Conservation (phyloP, 2,797 vertebrate genomes). For the Enteromius treurensis region DNA sequence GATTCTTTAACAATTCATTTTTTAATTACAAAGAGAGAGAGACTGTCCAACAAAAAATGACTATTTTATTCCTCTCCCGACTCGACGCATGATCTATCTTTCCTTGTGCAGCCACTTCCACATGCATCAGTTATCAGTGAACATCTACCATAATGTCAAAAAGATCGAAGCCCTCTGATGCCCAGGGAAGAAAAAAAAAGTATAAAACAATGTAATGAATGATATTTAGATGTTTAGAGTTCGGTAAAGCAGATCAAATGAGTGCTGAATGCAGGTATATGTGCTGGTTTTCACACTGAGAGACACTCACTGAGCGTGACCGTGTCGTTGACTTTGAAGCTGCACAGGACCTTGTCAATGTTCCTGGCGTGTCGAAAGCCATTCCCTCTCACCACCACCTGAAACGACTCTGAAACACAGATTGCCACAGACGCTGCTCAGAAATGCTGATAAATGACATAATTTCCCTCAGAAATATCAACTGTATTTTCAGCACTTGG, state of each 20-base stretch:
- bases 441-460: background rate
- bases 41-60: too few relatives aligned
- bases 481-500: background rate
- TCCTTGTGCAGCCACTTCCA: too few relatives aligned
- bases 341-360: slow-evolving; percentile 80
- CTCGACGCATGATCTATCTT: too few relatives aligned
- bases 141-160: too few relatives aligned
- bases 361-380: slow-evolving; percentile 80
- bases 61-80: too few relatives aligned
- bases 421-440: slow-evolving; percentile 21
- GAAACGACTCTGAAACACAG: slow-evolving; percentile 75
- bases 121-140: too few relatives aligned
- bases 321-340: slow-evolving; percentile 81
- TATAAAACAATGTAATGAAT: too few relatives aligned
- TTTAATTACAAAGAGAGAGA: too few relatives aligned
- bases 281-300: background rate
- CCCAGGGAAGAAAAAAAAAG: too few relatives aligned
- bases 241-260: background rate
- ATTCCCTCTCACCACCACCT: slow-evolving; percentile 78
- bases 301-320: slow-evolving; percentile 64
- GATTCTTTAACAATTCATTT: too few relatives aligned
- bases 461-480: background rate
- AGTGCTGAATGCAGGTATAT: background rate
- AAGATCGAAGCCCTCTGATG: too few relatives aligned
- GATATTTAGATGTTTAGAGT: background rate